Conservation (phyloP, 2,113 vertebrate species). For the Misgurnus mizolepis region DNA sequence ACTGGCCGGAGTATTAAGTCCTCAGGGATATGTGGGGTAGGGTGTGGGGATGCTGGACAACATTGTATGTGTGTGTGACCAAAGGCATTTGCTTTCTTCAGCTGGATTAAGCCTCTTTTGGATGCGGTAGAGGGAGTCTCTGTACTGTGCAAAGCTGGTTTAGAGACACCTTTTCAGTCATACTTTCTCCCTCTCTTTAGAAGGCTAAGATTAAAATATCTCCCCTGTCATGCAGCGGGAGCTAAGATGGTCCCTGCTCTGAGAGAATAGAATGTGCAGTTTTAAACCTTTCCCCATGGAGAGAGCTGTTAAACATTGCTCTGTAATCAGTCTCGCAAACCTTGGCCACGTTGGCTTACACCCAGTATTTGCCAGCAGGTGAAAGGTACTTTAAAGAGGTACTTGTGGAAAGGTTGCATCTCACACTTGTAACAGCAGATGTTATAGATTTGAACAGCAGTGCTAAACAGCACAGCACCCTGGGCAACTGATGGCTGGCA, state of each 20-base stretch:
- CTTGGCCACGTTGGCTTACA: constrained; percentile 1
- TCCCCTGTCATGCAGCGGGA: constrained; percentile 22
- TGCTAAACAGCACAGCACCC: constrained; percentile 32
- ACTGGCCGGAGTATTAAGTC: background rate
- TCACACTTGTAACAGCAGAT: constrained; percentile 28
- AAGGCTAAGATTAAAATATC: constrained; percentile 34
- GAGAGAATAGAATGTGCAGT: background rate
- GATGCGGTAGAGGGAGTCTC: constrained; percentile 34
- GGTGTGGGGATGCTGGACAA: constrained; percentile 16
- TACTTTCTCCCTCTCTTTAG: constrained; percentile 21
- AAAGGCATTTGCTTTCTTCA: constrained; percentile 36
- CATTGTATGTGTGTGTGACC: constrained; percentile 17
- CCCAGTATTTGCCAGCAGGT: constrained; percentile 26
- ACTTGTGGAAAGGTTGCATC: constrained; percentile 23
- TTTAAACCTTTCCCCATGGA: constrained; percentile 39
- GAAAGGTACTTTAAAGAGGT: constrained; percentile 27
- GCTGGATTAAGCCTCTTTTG: constrained; percentile 28
- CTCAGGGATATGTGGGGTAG: background rate
- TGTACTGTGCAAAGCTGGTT: constrained; percentile 13
- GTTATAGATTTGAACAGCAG: constrained; percentile 30
- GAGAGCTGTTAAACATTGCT: constrained; percentile 42
- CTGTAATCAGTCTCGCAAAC: constrained; percentile 23
- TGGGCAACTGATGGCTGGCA: constrained; percentile 36
- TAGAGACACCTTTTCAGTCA: constrained; percentile 26
- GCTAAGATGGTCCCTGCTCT: background rate